Base-by-base conservation (phyloP, 2,113 vertebrate genomes). In the Rhinopomastus cyanomelas region DNA sequence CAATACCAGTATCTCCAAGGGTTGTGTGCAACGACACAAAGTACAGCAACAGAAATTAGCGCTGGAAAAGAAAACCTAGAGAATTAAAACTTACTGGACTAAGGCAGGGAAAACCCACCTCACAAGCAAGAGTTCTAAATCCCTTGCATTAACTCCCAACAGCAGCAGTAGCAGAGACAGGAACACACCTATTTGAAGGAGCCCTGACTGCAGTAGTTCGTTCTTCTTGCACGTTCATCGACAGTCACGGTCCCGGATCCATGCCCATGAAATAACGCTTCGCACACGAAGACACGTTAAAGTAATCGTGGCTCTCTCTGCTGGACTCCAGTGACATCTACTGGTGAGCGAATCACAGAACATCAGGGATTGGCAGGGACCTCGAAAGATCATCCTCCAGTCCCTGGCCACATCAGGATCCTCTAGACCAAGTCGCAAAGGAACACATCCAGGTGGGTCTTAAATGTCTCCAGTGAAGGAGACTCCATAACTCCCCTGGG, bases 311-410 rank as follows among this genome's bases (percentile, higher is more conserved):
- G 76, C 57, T 87, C 89, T 87, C 89, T 91, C 59, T 84, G 61
- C 44, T 89, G 77, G 88, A 69, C 85, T 95, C 80, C 82, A 93
- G 92, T 89, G 95, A 95, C 96, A 96, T 48, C 96, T 96, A 94
- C 93, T 64, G 96, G 96, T 73, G 91, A 82, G 69, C 4, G 55
- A 7, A 48, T n/a, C n/a, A n/a, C n/a, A n/a, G n/a, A n/a, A n/a
- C n/a, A n/a, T n/a, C n/a, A n/a, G n/a, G n/a, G n/a, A n/a, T n/a
- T n/a, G n/a, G n/a, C n/a, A n/a, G n/a, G n/a, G n/a, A n/a, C n/a
- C n/a, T n/a, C n/a, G n/a, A n/a, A n/a, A n/a, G n/a, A n/a, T n/a
- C n/a, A n/a, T n/a, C n/a, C n/a, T n/a, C n/a, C n/a, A n/a, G n/a
- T n/a, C n/a, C n/a, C n/a, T n/a, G n/a, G n/a, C n/a, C n/a, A n/a